phyloP scores from a whole-genome alignment of 1,140 invertebrate genomes.

The Temnothorax longispinosus region DNA sequence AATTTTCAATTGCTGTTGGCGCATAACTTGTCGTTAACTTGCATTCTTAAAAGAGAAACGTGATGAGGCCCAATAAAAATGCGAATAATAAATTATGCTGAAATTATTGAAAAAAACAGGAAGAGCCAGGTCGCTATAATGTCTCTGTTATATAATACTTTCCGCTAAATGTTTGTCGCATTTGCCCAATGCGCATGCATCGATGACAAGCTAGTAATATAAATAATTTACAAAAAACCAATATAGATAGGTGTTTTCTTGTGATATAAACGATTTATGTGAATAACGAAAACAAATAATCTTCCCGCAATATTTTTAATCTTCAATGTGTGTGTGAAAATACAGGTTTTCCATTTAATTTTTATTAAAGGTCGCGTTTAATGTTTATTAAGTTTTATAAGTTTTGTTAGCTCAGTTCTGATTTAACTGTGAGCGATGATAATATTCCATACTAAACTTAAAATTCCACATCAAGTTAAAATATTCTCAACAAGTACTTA shows the following conservation, averaged over 20 bases:
- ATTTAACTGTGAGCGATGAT: background rate
- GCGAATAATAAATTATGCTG: background rate
- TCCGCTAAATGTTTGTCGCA: background rate
- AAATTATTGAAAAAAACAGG: background rate
- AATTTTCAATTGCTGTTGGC: background rate
- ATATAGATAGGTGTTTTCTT: background rate
- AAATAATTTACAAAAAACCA: background rate
- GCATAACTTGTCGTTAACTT: background rate
- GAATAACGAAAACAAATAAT: background rate
- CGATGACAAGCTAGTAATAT: background rate
- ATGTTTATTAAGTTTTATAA: background rate
- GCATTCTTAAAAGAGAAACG: background rate
- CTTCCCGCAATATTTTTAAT: background rate
- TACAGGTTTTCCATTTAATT: background rate
- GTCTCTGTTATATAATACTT: background rate
- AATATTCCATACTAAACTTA: background rate
- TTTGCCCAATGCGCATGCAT: background rate
- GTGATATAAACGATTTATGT: background rate
- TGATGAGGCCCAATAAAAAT: background rate
- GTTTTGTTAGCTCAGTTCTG: background rate
- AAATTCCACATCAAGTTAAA: background rate
- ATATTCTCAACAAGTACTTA: background rate
- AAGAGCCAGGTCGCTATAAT: background rate
- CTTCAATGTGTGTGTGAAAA: background rate
- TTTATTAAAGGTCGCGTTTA: background rate